phyloP scores from a whole-genome alignment of 2,888 invertebrate genomes.

The Lordiphosa andalusiaca region DNA sequence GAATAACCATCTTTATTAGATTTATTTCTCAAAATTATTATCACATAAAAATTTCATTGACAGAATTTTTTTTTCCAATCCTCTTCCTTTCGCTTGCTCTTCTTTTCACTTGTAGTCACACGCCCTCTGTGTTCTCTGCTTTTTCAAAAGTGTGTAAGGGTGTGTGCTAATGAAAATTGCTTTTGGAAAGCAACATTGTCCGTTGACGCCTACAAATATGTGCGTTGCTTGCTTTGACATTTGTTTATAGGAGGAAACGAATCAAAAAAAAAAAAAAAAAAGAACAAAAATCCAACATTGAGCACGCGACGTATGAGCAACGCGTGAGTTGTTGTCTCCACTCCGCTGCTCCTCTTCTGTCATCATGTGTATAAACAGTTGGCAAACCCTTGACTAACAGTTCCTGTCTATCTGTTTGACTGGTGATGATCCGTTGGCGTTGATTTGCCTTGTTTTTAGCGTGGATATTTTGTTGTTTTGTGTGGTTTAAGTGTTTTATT shows the following conservation, averaged over 20 bases:
- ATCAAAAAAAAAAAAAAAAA: slow-evolving; percentile 3
- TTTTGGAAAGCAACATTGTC: slow-evolving; percentile 50
- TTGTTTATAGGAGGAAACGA: slow-evolving; percentile 15
- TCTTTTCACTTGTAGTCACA: slow-evolving; percentile 46
- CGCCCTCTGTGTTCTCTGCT: slow-evolving; percentile 37
- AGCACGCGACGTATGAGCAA: slow-evolving; percentile 59
- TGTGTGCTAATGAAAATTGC: slow-evolving; percentile 57
- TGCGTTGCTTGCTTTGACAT: slow-evolving; percentile 20
- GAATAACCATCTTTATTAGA: background rate
- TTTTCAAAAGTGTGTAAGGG: no score
- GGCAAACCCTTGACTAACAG: no score
- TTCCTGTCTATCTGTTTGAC: no score
- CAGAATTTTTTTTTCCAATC: background rate
- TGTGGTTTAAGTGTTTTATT: no score
- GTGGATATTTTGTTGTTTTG: no score
- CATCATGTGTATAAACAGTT: slow-evolving; percentile 1
- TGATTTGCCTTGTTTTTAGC: no score
- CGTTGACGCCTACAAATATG: slow-evolving; percentile 60
- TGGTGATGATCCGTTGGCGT: no score
- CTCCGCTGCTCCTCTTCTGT: slow-evolving; percentile 25
- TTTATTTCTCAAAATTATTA: slow-evolving; percentile 8
- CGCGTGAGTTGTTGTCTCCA: slow-evolving; percentile 17
- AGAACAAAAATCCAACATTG: slow-evolving; percentile 21
- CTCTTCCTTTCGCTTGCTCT: slow-evolving; percentile 29
- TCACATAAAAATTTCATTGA: slow-evolving; percentile 1